Base-by-base conservation (phyloP, 2,797 vertebrate species). In the Parauchenoglanis ngamensis region DNA sequence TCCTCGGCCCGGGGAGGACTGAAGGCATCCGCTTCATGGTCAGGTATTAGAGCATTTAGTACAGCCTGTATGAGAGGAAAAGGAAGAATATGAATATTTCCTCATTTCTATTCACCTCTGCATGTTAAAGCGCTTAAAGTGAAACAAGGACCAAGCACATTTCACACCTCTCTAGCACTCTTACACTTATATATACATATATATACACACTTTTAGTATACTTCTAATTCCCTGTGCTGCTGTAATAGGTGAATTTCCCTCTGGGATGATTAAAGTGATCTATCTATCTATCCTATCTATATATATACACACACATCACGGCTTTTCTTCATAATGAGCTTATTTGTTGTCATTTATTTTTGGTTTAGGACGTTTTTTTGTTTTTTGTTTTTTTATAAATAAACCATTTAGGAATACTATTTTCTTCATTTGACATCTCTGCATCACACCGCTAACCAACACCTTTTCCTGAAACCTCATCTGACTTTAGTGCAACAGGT, bases 11-110 rank as follows among this genome's bases (percentile, higher is more conserved):
- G 95, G 0, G 98, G 98, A 2, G 98, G 98, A 23, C 91, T 96
- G 94, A 99, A 99, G 25, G 97, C 98, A 63, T 99, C 98, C 0
- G 98, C 97, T 0, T 89, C 87, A n/a, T 99, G 98, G 84, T 99
- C 98, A 7, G 98, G 98, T 92, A 99, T 96, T 90, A 96, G 93
- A 76, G 95, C 93, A 82, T 99, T 98, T 77, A 98, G 96, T 23
- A 96, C 82, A 67, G 96, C 97, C 98, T 99, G 93, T 2, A 52
- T 52, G 3, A 81, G 40, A 35, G 52, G 87, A 79, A 81, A 72
- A 86, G 79, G 87, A 3, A 49, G 31, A 5, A 83, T 44, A 44
- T 31, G 73, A 76, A 31, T 8, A 70, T 28, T 87, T 23, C 23
- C 59, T 81, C 7, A 63, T 25, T 46, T 81, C 11, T 40, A 57